Percentiles rank a stretch among this genome's conserved stretches.
Conservation (phyloP, 2,113 vertebrate genomes). For the Pithys albifrons region DNA sequence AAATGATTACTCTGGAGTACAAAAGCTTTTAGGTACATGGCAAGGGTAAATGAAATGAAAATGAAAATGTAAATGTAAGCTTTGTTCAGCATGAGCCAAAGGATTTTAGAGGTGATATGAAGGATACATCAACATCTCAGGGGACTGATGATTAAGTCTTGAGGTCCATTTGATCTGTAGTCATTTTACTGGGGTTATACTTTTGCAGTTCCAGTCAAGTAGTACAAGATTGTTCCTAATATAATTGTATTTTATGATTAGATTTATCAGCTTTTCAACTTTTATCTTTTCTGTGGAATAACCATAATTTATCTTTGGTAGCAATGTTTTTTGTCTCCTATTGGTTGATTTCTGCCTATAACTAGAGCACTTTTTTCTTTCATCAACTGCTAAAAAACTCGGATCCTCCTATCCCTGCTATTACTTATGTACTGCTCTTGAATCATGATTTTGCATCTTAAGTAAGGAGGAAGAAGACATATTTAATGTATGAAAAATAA, state of each 20-base stretch:
- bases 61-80: constrained; percentile 16
- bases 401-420: not conserved
- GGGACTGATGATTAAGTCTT: not conserved
- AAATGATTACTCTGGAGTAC: not conserved
- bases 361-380: not conserved
- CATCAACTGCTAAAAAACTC: not conserved
- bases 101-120: not conserved
- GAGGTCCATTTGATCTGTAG: not conserved
- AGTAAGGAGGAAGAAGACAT: not conserved
- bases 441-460: not conserved
- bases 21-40: not conserved
- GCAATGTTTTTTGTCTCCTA: not conserved
- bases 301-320: not conserved
- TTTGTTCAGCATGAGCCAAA: not conserved
- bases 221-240: not conserved
- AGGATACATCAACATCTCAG: not conserved
- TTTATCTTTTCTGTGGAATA: not conserved
- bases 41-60: constrained; percentile 8
- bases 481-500: not conserved
- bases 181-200: not conserved
- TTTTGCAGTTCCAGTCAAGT: not conserved
- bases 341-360: not conserved
- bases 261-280: not conserved
- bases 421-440: not conserved
- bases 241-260: not conserved